phyloP scores from a whole-genome alignment of 2,888 invertebrate genomes.

The Agrypnus murinus region DNA sequence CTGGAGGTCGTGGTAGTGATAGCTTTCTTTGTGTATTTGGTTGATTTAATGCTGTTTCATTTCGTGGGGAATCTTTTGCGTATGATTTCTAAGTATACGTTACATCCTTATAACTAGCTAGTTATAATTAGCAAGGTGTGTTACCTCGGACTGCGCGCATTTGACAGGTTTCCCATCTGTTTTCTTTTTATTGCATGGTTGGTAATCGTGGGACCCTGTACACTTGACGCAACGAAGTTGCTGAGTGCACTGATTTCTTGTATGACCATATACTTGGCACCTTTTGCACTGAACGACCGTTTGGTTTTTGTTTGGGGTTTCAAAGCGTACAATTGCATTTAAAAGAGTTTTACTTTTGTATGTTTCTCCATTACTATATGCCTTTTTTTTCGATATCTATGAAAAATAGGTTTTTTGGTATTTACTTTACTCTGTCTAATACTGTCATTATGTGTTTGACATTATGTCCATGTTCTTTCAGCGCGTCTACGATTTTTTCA shows the following conservation, averaged over 20 bases:
- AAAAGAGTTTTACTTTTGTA: slow-evolving; percentile 19
- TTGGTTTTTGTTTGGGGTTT: no score
- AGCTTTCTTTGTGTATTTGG: background rate
- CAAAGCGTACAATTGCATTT: no score
- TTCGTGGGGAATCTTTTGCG: background rate
- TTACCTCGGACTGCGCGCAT: background rate
- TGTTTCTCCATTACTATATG: slow-evolving; percentile 26
- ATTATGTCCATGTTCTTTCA: slow-evolving; percentile 34
- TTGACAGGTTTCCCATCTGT: background rate
- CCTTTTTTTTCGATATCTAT: slow-evolving; percentile 1
- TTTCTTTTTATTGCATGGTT: background rate
- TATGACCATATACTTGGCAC: background rate
- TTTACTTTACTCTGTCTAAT: slow-evolving; percentile 25
- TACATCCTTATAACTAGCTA: no score
- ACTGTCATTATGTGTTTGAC: slow-evolving; percentile 28
- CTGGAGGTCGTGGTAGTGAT: background rate
- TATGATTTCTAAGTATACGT: background rate
- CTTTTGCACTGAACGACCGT: no score
- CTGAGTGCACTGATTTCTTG: no score
- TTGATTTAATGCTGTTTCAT: slow-evolving; percentile 5
- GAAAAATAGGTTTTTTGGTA: slow-evolving; percentile 16
- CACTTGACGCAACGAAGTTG: no score
- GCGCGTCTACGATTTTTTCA: slow-evolving; percentile 22
- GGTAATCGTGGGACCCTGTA: background rate
- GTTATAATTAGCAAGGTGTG: slow-evolving; percentile 1